Evolutionary conservation across 2,797 vertebrate species (phyloP).

Genomic region (Setipinna tenuifilis): DNA sequence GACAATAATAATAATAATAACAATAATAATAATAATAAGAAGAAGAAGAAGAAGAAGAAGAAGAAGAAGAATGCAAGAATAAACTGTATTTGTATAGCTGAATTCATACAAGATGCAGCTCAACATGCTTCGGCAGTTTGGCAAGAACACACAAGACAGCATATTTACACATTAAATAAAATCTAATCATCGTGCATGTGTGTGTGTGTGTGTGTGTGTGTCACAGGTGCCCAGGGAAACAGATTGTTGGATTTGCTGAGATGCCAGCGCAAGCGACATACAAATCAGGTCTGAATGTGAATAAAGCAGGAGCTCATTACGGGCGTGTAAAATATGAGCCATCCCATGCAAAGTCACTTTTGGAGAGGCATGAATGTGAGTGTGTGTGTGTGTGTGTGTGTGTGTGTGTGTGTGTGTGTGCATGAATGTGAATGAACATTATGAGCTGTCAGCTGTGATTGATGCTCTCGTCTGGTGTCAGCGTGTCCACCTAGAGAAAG

Average conservation of each 20-base stretch:
- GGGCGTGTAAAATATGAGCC: background rate
- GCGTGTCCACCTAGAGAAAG: slow-evolving; percentile 47
- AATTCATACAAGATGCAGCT: no score
- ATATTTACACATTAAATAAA: no score
- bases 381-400: no score
- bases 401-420: no score
- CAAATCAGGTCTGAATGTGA: slow-evolving; percentile 25
- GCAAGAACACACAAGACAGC: no score
- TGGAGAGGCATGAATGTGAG: slow-evolving; percentile 6
- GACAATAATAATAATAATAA: no score
- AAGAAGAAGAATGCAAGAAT: no score
- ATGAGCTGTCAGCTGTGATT: slow-evolving; percentile 49
- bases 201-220: slow-evolving; percentile 8
- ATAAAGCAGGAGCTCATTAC: slow-evolving; percentile 22
- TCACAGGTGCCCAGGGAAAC: slow-evolving; percentile 18
- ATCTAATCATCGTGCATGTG: background rate
- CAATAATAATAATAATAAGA: no score
- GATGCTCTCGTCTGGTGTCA: slow-evolving; percentile 48
- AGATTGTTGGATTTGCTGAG: slow-evolving; percentile 3
- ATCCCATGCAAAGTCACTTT: background rate
- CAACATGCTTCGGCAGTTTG: no score
- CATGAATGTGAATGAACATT: slow-evolving; percentile 40
- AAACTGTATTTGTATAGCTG: no score
- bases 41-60: no score
- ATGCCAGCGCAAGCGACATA: slow-evolving; percentile 23